Conservation (phyloP, 1,140 invertebrate species). For the Himalopsyche phryganea region DNA sequence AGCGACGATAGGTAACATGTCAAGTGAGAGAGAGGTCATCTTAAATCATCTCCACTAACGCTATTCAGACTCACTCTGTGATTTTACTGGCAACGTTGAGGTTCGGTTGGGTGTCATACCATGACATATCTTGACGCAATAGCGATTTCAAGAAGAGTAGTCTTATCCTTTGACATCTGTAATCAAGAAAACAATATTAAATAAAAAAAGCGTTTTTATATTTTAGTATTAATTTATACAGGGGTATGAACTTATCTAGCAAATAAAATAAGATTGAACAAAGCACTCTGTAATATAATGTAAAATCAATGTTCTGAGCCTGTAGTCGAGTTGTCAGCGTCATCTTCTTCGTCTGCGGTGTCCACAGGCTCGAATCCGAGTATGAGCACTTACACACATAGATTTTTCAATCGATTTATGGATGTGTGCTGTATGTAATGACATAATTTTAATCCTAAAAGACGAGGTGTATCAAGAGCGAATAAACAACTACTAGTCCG, state of each 20-base stretch:
- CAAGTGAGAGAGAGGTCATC: too few species aligned
- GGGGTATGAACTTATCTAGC: neutral
- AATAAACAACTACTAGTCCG: too few species aligned
- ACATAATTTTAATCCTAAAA: too few species aligned
- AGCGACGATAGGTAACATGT: too few species aligned
- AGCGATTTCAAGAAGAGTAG: conserved; percentile 69
- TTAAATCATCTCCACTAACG: too few species aligned
- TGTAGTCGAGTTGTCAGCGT: neutral
- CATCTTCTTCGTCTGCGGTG: neutral
- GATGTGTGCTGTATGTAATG: too few species aligned
- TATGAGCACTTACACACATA: too few species aligned
- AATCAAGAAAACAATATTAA: conserved; percentile 30
- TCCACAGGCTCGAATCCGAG: too few species aligned
- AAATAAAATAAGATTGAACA: neutral
- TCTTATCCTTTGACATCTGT: conserved; percentile 69
- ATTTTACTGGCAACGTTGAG: conserved; percentile 85
- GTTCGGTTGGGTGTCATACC: conserved; percentile 83
- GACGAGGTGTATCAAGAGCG: too few species aligned
- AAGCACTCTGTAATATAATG: neutral
- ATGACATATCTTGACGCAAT: conserved; percentile 83
- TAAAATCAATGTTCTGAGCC: neutral
- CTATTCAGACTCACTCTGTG: conserved; percentile 78
- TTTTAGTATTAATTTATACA: too few species aligned
- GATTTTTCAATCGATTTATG: too few species aligned
- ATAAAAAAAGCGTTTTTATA: neutral